Evolutionary conservation across 2,797 vertebrate species (phyloP), one percentile per base, ranked within the genome.

Genomic region (Orientallactaga sibirica): DNA sequence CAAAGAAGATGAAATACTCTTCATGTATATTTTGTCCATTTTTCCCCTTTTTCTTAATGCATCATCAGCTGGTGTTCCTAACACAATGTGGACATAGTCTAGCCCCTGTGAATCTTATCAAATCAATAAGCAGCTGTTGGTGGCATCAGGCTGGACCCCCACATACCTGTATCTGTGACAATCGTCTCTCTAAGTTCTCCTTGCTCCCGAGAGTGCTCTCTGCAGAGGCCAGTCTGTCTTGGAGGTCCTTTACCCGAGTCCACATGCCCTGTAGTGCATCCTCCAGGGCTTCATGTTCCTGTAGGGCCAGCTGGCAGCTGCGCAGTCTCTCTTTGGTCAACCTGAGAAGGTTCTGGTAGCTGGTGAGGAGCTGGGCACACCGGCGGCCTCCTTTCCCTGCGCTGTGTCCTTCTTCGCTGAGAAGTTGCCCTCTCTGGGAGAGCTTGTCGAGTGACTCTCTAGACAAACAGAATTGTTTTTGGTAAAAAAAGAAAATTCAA

Each of bases 401-500:
- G 0, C 99, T 98, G 7, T 98, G 98, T 18, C 99, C 99, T 48
- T 99, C 98, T 94, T 99, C 99, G 11, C 98, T 99, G 95, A 99
- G 98, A 7, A 98, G 96, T 97, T 99, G 99, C 76, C 99, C 99
- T 96, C 99, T 98, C 96, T 99, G 99, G 76, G 99, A 98, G 74
- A 99, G 97, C 83, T 98, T 99, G 96, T 99, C 99, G 52, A 99
- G 99, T 8, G 99, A 99, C 96, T 99, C 99, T 97, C 99, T 99
- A 96, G 93, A n/a, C 96, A 95, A 88, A 48, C 15, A 90, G 71
- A 61, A 86, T 67, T 79, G 71, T 24, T 66, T 76, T 73, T 71
- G 48, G 24, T 48, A 9, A 48, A 48, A 48, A 58, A 58, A 58
- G 15, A 58, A 48, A 84, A 74, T 86, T 37, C 37, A 3, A 19